These are phyloP conservation scores for Etheostoma perlongum DNA, from an alignment of 2,797 vertebrate genomes.

Conservation along the genomic window DNA sequence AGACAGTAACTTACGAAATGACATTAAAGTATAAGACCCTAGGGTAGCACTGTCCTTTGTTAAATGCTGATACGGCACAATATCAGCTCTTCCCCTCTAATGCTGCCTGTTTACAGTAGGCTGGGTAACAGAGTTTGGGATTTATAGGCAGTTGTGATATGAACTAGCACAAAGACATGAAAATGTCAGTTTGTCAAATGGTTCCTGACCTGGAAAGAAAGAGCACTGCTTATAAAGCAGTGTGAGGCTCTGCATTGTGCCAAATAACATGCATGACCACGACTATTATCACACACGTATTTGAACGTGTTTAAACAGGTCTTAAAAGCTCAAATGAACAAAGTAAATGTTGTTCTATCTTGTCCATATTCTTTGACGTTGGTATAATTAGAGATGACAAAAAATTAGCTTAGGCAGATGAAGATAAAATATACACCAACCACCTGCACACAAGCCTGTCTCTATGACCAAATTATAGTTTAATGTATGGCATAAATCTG, in stretches of 20 bases:
- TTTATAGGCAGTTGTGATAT: constrained; percentile 79
- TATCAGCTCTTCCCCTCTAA: constrained; percentile 43
- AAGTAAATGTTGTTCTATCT: constrained; percentile 15
- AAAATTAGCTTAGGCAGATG: not conserved
- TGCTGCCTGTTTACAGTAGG: constrained; percentile 74
- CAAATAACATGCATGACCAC: constrained; percentile 2
- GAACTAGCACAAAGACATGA: constrained; percentile 74
- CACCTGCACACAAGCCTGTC: not conserved
- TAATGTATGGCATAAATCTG: not conserved
- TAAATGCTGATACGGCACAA: constrained; percentile 79
- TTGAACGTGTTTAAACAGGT: constrained; percentile 19
- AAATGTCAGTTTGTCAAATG: constrained; percentile 78
- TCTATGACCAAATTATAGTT: not conserved
- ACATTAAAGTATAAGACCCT: constrained; percentile 77
- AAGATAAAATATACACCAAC: constrained; percentile 6
- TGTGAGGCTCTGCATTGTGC: constrained; percentile 14
- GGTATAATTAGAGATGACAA: constrained; percentile 14
- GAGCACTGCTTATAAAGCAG: constrained; percentile 44
- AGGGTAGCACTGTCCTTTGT: constrained; percentile 76
- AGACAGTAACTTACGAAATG: constrained; percentile 66
- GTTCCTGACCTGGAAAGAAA: constrained; percentile 64
- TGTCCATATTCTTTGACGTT: constrained; percentile 2
- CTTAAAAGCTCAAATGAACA: constrained; percentile 6
- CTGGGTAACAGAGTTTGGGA: constrained; percentile 72
- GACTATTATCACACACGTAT: not conserved